Percentiles rank a stretch among this genome's conserved stretches.
These are phyloP conservation scores for Ascidia mentula DNA, from an alignment of 23 tunicate species.

Conservation along the genomic window DNA sequence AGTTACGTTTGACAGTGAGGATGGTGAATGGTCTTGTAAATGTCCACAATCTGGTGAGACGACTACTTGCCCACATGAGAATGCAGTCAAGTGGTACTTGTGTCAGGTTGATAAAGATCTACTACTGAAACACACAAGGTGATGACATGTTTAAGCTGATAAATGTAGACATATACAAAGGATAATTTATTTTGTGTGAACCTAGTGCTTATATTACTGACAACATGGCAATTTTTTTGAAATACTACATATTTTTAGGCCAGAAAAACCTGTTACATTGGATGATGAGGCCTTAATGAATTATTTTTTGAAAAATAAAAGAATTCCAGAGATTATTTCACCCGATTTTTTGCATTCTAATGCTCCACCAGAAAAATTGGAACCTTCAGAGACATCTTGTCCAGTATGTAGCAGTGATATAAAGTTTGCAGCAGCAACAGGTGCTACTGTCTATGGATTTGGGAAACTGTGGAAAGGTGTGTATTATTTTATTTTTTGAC, in stretches of 20 bases:
- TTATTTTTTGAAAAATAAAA: background rate
- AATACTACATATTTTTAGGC: too few relatives aligned
- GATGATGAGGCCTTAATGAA: background rate
- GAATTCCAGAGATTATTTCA: background rate
- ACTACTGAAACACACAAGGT: background rate
- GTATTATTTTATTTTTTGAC: background rate
- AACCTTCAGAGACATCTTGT: background rate
- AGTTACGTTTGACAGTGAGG: background rate
- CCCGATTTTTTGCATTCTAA: background rate
- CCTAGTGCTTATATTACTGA: too few relatives aligned
- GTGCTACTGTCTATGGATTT: conserved; percentile 17
- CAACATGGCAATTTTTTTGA: too few relatives aligned
- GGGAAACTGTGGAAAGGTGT: conserved; percentile 3
- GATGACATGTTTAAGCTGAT: too few relatives aligned
- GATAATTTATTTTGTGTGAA: too few relatives aligned
- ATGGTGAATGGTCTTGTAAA: conserved; percentile 10
- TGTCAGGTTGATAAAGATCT: background rate
- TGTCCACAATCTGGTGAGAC: conserved; percentile 11
- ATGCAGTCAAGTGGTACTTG: conserved; percentile 2
- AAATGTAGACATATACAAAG: too few relatives aligned
- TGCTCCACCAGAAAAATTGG: background rate
- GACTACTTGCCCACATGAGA: conserved; percentile 7
- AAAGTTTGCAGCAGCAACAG: background rate
- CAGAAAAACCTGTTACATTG: too few relatives aligned
- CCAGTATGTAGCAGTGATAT: background rate